Percentiles rank a stretch among this genome's conserved stretches.
Evolutionary conservation across 2,113 vertebrate species (phyloP).

Genomic region (Oryzias melastigma): DNA sequence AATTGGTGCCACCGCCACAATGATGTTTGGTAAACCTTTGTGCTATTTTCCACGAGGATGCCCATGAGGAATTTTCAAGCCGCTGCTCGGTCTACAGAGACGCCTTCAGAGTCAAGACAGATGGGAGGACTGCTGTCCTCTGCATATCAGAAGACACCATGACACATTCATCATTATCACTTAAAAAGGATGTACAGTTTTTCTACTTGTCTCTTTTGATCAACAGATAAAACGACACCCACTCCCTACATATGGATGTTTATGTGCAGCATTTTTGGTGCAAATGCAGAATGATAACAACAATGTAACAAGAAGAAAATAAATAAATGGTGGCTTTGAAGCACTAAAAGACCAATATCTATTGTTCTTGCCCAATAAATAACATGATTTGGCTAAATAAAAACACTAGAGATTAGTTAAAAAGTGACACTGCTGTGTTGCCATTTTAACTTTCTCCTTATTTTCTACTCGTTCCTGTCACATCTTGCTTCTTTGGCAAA

Average conservation of each 20-base stretch:
- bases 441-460: neutral
- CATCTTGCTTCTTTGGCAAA: neutral
- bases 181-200: slow-evolving; percentile 71
- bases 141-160: slow-evolving; percentile 54
- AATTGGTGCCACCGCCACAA: slow-evolving; percentile 79
- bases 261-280: too few relatives aligned
- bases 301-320: too few relatives aligned
- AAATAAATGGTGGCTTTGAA: too few relatives aligned
- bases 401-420: neutral
- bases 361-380: too few relatives aligned
- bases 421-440: neutral
- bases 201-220: slow-evolving; percentile 50
- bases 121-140: slow-evolving; percentile 83
- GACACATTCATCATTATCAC: slow-evolving; percentile 83
- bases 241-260: neutral
- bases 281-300: too few relatives aligned
- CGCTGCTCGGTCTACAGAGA: slow-evolving; percentile 81
- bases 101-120: slow-evolving; percentile 83
- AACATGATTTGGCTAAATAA: neutral
- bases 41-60: slow-evolving; percentile 87
- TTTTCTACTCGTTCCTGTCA: neutral
- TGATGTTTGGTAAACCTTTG: slow-evolving; percentile 82
- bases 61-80: slow-evolving; percentile 90
- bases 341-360: too few relatives aligned
- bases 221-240: slow-evolving; percentile 28